Evolutionary conservation across 2,888 invertebrate species (phyloP), one percentile per base, ranked within the genome.

Genomic region (Ormyrus pomaceus): DNA sequence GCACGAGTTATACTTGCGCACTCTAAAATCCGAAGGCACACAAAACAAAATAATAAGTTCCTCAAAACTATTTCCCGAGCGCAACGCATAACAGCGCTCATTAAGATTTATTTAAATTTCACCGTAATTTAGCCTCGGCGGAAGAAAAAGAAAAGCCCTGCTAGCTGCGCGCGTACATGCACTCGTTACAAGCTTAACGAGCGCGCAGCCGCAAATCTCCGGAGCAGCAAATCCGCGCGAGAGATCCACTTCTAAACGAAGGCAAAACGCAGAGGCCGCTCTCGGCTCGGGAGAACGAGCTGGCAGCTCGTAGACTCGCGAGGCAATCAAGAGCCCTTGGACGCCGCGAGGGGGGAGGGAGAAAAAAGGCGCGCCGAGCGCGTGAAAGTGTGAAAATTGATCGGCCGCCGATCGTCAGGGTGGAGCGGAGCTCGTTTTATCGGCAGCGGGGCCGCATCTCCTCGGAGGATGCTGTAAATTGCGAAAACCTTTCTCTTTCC

Each of bases 321-420:
- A 10, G 34, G 51, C 46, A 58, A 74, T 65, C 66, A 61, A 46
- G 50, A 2, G 69, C 48, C 65, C 66, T 70, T 71, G 69, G 53
- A 2, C 11, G 13, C 6, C 34, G 34, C 34, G 4, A 34, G 34
- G 34, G 34, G 13, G 13, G 13, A 4, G 34, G 50, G 34, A 69
- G 34, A 53, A 59, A 6, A 34, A 59, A 2, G 19, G 13, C 46
- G 51, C 11, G 71, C 53, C 81, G 34, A 34, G 34, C 34, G 71
- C 79, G 83, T 81, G 82, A 84, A 84, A 84, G 84, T 83, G 82
- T 78, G 82, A 83, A 83, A 76, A 77, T 76, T 79, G 73, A 84
- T 82, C 73, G 48, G 53, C 5, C 10, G 59, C 55, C 13, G 56
- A 58, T 50, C 50, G 19, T 11, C 34, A 50, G 64, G 73, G 65